Base-by-base conservation (phyloP, 2,888 invertebrate genomes). In the Myathropa florea region DNA sequence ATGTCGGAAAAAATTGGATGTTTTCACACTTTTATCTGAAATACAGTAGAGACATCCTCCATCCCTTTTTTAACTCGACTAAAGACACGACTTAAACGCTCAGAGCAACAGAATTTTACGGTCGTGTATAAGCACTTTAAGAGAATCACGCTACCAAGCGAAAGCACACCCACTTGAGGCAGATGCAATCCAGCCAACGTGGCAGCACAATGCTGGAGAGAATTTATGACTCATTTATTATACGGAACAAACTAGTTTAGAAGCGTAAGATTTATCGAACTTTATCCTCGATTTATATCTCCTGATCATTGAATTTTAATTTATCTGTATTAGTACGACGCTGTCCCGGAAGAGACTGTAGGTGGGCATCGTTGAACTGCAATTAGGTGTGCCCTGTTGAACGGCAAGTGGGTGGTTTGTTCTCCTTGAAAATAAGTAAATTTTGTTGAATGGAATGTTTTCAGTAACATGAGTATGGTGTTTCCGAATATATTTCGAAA, bases 261-360 rank as follows among this genome's bases (percentile, higher is more conserved):
- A 78, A 86, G 80, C 78, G 80, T 81, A 83, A 86, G 86, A 88
- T 88, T 88, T 88, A 88, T 88, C 75, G 88, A 86, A 88, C 86
- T 86, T 85, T 83, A 85, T 88, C 88, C 83, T 83, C 83, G 77
- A 88, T 88, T 88, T 88, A 88, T 88, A 85, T 88, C 88, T 83
- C 67, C 55, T 80, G 88, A 88, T 88, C 86, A 88, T 86, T 88
- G 86, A 88, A 88, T 88, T 88, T 88, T 88, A 88, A 88, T 88
- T 88, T 80, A 83, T 86, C 83, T 75, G 61, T 83, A 70, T 75
- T 75, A 83, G 75, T 10, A 21, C 67, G 14, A 26, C 39, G 46
- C 14, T 59, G 24, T 12, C 10, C 39, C 24, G 26, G 57, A 18
- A 64, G 57, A 64, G 72, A 24, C 68, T 39, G 55, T 64, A 65